Evolutionary conservation across 2,888 invertebrate genomes (phyloP).

Genomic region (Cenopis cana): DNA sequence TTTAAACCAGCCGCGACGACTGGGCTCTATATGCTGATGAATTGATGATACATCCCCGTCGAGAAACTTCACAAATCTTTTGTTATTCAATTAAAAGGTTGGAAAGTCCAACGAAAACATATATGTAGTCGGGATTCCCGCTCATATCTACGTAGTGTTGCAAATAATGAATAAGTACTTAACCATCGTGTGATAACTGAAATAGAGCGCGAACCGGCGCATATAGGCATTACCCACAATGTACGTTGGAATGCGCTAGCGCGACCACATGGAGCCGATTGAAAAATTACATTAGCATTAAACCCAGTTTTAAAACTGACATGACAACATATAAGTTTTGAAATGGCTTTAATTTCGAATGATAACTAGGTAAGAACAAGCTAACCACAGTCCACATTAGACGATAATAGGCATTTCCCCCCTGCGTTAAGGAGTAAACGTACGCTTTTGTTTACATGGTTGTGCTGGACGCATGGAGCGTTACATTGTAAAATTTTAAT

Average conservation of each 20-base stretch:
- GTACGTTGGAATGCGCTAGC: constrained; percentile 70
- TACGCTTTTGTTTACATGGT: constrained; percentile 15
- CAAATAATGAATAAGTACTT: constrained; percentile 69
- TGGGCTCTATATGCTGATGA: too few species aligned
- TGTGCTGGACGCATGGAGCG: constrained; percentile 1
- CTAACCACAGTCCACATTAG: too few species aligned
- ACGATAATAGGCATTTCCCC: constrained; percentile 10
- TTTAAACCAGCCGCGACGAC: too few species aligned
- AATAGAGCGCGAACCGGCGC: constrained; percentile 79
- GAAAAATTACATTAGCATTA: constrained; percentile 75
- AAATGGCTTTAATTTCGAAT: constrained; percentile 55
- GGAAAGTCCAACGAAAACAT: neutral
- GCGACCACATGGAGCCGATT: constrained; percentile 64
- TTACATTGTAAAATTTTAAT: constrained; percentile 17
- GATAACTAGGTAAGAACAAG: constrained; percentile 33
- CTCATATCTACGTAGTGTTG: constrained; percentile 56
- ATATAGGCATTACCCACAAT: constrained; percentile 71
- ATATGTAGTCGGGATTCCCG: constrained; percentile 56
- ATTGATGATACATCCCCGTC: neutral
- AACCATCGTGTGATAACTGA: constrained; percentile 74
- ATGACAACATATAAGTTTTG: constrained; percentile 49
- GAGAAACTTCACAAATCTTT: neutral
- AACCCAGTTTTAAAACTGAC: constrained; percentile 47
- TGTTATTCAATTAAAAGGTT: neutral
- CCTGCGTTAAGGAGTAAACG: neutral